Conservation (phyloP, 2,113 vertebrate genomes). For the Sylvietta virens region DNA sequence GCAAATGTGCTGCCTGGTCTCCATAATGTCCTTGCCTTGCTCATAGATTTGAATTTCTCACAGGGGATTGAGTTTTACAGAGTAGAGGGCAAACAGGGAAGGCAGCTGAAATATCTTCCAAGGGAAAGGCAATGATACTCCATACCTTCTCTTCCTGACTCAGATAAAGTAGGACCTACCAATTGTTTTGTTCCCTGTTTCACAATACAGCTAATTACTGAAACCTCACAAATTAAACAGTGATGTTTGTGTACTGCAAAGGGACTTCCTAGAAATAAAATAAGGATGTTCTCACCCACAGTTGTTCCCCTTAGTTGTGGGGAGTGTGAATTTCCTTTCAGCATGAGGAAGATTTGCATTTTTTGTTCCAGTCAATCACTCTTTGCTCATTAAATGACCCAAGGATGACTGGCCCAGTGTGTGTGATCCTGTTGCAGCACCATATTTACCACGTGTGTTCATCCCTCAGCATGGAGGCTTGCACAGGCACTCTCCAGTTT, state of each 20-base stretch:
- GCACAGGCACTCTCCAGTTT: background rate
- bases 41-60: background rate
- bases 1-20: background rate
- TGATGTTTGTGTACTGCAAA: background rate
- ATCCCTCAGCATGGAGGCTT: background rate
- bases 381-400: background rate
- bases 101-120: background rate
- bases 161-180: background rate
- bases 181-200: background rate
- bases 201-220: background rate
- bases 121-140: background rate
- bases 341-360: background rate
- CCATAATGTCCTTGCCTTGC: background rate
- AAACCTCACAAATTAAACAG: background rate
- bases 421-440: background rate
- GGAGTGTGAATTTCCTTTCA: background rate
- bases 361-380: background rate
- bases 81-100: background rate
- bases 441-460: background rate
- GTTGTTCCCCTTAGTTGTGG: background rate
- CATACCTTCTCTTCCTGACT: background rate
- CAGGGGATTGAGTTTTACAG: background rate
- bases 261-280: background rate
- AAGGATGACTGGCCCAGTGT: background rate
- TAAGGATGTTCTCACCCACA: background rate